Percentiles rank a stretch among this genome's conserved stretches.
Evolutionary conservation across 2,888 invertebrate species (phyloP).

Genomic region (Cheiracanthium punctorium): DNA sequence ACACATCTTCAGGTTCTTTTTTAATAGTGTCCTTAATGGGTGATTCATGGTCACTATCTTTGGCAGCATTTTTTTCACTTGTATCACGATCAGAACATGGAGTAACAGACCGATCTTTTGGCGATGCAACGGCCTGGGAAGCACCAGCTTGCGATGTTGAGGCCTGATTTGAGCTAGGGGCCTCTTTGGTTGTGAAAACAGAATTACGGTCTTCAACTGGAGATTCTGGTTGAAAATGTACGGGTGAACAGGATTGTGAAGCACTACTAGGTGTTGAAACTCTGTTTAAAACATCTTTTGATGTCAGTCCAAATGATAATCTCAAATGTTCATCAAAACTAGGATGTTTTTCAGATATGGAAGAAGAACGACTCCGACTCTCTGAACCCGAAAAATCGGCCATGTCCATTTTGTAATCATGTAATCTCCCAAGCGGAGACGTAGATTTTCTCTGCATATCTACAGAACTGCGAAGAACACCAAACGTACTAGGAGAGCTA

Average conservation of each 20-base stretch:
- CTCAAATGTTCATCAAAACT: conserved; percentile 64
- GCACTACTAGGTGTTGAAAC: conserved; percentile 70
- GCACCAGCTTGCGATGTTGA: conserved; percentile 43
- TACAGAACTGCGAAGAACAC: conserved; percentile 47
- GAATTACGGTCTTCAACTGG: conserved; percentile 55
- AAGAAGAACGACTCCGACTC: conserved; percentile 58
- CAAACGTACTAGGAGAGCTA: conserved; percentile 66
- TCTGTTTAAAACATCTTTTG: conserved; percentile 66
- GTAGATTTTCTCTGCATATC: conserved; percentile 64
- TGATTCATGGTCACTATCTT: conserved; percentile 30
- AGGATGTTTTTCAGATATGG: conserved; percentile 62
- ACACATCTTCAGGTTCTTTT: conserved; percentile 31
- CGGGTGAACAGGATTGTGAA: conserved; percentile 69
- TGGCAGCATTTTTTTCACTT: conserved; percentile 27
- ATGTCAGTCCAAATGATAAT: conserved; percentile 56
- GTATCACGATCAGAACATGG: conserved; percentile 57
- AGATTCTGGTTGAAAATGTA: conserved; percentile 67
- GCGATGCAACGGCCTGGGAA: conserved; percentile 28
- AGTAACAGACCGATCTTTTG: conserved; percentile 46
- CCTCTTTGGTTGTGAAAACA: conserved; percentile 52
- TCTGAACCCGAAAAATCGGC: conserved; percentile 64
- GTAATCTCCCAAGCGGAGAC: conserved; percentile 53
- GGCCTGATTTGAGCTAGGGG: conserved; percentile 35
- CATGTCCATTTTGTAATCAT: conserved; percentile 66
- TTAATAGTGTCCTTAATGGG: conserved; percentile 2